phyloP scores from a whole-genome alignment of 2,113 vertebrate genomes.

The Barbus barbus region DNA sequence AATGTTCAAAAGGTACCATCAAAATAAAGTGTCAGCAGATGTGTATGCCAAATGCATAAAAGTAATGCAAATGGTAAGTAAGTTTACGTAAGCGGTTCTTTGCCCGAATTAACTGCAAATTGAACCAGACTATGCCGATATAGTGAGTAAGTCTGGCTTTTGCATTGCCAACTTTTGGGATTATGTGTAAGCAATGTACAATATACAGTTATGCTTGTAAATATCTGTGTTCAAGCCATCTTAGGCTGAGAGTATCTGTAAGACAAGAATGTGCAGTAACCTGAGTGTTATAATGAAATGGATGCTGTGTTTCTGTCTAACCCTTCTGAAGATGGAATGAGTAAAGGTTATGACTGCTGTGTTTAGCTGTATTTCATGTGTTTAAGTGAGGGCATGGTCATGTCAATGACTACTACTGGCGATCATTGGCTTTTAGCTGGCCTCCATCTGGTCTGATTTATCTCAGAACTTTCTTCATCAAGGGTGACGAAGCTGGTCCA shows the following conservation, averaged over 20 bases:
- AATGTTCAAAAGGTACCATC: no score
- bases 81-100: neutral
- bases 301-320: conserved; percentile 16
- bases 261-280: neutral
- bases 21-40: no score
- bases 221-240: neutral
- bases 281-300: neutral
- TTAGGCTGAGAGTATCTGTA: neutral
- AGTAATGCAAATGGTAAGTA: neutral
- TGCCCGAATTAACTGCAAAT: neutral
- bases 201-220: neutral
- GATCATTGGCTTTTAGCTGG: conserved; percentile 48
- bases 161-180: neutral
- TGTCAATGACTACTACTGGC: conserved; percentile 52
- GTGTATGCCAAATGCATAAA: no score
- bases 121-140: neutral
- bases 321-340: conserved; percentile 32
- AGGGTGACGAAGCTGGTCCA: conserved; percentile 31
- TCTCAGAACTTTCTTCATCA: conserved; percentile 38
- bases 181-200: neutral
- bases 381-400: conserved; percentile 5
- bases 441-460: conserved; percentile 55
- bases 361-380: conserved; percentile 38
- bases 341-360: conserved; percentile 31
- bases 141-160: neutral